Evolutionary conservation across 2,797 vertebrate genomes (phyloP).

Genomic region (Takifugu rubripes): DNA sequence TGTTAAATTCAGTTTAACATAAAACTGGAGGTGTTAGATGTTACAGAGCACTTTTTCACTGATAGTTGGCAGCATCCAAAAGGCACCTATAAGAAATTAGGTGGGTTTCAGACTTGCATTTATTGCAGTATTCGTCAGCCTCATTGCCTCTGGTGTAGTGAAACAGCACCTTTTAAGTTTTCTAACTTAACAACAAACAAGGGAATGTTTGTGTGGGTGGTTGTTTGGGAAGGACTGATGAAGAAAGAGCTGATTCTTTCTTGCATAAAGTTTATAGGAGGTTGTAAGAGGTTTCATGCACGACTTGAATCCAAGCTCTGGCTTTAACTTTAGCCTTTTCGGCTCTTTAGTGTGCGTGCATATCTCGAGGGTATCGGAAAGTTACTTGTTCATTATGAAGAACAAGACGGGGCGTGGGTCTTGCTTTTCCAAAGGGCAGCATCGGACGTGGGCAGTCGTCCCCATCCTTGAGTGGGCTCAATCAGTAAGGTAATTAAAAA

Average conservation of each 20-base stretch:
- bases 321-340: slow-evolving; percentile 18
- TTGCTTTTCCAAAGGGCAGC: slow-evolving; percentile 38
- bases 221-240: not conserved
- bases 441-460: slow-evolving; percentile 54
- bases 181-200: not conserved
- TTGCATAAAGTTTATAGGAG: too few species aligned
- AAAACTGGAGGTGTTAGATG: too few species aligned
- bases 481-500: slow-evolving; percentile 76
- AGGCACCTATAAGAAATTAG: not conserved
- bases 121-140: not conserved
- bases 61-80: not conserved
- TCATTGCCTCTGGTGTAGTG: not conserved
- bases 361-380: slow-evolving; percentile 55
- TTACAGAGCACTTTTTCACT: too few species aligned
- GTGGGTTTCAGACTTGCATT: not conserved
- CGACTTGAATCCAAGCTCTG: not conserved
- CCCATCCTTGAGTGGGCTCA: slow-evolving; percentile 70
- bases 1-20: too few species aligned
- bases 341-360: slow-evolving; percentile 1
- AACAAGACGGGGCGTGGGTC: slow-evolving; percentile 41
- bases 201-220: not conserved
- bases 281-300: too few species aligned
- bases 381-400: slow-evolving; percentile 51
- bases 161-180: not conserved
- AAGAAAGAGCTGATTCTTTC: not conserved